Evolutionary conservation across 2,888 invertebrate genomes (phyloP), one percentile per base, ranked within the genome.

Genomic region (Polyommatus iphigenia): DNA sequence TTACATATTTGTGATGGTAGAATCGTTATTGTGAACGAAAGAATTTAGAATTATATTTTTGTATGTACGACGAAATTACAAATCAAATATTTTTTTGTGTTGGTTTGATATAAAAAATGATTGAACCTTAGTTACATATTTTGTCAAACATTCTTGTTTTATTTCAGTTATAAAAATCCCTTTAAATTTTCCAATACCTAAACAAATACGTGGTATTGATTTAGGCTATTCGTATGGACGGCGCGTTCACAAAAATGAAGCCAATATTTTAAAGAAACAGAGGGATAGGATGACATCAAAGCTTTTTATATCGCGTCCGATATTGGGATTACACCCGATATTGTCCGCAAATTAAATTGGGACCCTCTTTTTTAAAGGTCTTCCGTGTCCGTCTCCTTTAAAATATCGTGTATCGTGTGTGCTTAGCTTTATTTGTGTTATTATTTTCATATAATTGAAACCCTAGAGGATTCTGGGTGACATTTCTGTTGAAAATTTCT

Each of bases 311-410:
- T 85, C 84, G 82, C 86, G 88, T 89, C 88, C 92, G 89, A 90
- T 92, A 91, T 92, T 90, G 86, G 88, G 90, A 92, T 93, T 93
- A 90, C 91, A 88, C 89, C 90, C 90, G 89, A 90, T 89, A 85
- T 89, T 90, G 88, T 85, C 82, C 83, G 86, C 85, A 91, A 93
- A 93, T 93, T 92, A 92, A 93, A 93, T 93, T 92, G 89, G 83
- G 84, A 85, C 87, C 85, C 88, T 91, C 67, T 86, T 83, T 87
- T 93, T 92, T 92, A 91, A 92, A 92, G 92, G 93, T 90, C 89
- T 92, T 90, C 82, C 86, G 83, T 88, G 91, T 91, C 89, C 91
- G 85, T 71, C 84, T 84, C 75, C 84, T 84, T 86, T 85, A 89
- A 89, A 91, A 91, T 93, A 93, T 93, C 93, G 82, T 83, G 85